Evolutionary conservation across 92 coral and sea anemone genomes (phyloP), one percentile per base, ranked within the genome.

Genomic region (Palythoa caribaeorum): DNA sequence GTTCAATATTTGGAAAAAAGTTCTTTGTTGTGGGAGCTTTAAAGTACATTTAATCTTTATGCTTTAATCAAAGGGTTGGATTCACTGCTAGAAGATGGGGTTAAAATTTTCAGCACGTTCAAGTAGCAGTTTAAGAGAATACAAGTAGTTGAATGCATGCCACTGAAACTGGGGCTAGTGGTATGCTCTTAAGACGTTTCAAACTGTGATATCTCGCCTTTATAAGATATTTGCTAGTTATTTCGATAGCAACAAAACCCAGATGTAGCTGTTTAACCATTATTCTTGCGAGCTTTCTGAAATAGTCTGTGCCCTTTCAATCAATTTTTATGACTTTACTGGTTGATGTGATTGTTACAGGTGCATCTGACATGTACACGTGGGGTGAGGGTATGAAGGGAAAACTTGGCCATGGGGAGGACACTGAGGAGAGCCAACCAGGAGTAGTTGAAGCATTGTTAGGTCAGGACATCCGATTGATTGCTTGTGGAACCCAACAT

Each of bases 381-480:
- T 97, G 99, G 99, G 99, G 99, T 36, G 96, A 95, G 69, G 98
- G 99, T 17, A 89, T 97, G 17, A 95, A 93, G 65, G 98, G 99
- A 53, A 97, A 94, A 92, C 92, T 97, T 83, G 99, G 99, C 38
- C 99, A 97, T 84, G 98, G 99, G 9, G 99, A 97, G 83, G 98
- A 97, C 85, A 93, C 90, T 12, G 98, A 97, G 38, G 99, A 97
- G 59, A 87, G 69, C 55, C 91, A 79, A 1, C 99, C 99, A 17
- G 92, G 96, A 76, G 93, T 92, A 17, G 94, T 97, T 47, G 98
- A 97, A 37, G 99, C 99, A 0, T 76, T 97, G 66, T 73, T 87
- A 78, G 93, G 96, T n/a, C 92, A 90, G 73, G 96, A 92, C 87
- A 87, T 95, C 50, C 84, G 83, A 21, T 79, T 87, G 60, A 87